Conservation (phyloP, 2,113 vertebrate genomes). For the Narcine bancroftii region DNA sequence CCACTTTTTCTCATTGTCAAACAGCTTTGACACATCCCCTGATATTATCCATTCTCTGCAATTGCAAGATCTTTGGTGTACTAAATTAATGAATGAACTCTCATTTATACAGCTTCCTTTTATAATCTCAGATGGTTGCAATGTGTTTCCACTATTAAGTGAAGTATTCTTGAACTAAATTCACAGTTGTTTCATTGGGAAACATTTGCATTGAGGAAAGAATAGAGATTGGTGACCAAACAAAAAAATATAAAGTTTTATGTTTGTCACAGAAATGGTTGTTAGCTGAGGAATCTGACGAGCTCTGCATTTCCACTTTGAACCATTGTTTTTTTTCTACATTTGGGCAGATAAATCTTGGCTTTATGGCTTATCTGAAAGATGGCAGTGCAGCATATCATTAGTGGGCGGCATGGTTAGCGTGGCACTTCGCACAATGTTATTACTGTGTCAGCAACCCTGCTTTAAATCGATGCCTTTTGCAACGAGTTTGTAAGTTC, state of each 20-base stretch:
- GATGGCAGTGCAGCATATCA: background rate
- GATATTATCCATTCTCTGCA: background rate
- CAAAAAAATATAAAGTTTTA: background rate
- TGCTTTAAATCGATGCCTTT: no score
- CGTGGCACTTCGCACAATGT: no score
- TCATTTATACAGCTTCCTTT: background rate
- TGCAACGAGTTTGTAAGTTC: no score
- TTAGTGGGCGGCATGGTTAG: no score
- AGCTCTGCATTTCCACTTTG: background rate
- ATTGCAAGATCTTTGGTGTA: background rate
- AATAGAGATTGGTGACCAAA: background rate
- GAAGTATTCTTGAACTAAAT: background rate
- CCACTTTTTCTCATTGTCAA: background rate
- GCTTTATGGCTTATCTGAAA: background rate
- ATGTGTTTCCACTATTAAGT: background rate
- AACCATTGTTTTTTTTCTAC: background rate
- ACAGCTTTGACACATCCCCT: background rate
- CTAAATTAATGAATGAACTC: conserved; percentile 1
- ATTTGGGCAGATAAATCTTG: background rate
- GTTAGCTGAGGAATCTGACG: background rate
- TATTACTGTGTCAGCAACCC: no score
- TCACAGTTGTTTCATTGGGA: background rate
- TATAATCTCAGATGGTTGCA: background rate
- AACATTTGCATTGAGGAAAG: background rate
- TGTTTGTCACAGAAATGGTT: background rate